Evolutionary conservation across 2,888 invertebrate species (phyloP), one percentile per base, ranked within the genome.

Genomic region (Pristionchus arcanus): DNA sequence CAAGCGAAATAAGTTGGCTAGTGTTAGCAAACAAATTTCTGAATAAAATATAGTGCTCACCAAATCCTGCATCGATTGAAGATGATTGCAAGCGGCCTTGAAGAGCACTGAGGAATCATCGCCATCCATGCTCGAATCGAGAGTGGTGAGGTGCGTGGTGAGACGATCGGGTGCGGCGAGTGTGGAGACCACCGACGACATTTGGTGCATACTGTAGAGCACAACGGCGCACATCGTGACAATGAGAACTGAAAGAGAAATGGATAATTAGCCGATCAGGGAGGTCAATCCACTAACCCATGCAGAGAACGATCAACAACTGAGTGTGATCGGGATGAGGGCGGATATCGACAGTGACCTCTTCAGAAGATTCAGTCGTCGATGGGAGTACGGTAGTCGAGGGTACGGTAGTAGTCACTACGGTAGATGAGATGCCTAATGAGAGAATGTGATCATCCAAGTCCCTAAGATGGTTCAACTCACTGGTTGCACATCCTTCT

Each of bases 291-390:
- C 31, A 74, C 74, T 25, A 9, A 74, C 74, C 74, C 74, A 74
- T 74, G 37, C 74, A 74, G 21, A 74, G 21, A 37, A 37, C 9
- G 4, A 74, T 74, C 37, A 74, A 37, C 21, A 37, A 9, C 37
- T 74, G 37, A 16, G 74, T 74, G 74, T 74, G 21, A 74, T 74
- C 74, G 19, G 63, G 68, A 71, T 34, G 68, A n/a, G 74, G 37
- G 28, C 71, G 5, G 21, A 37, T 74, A 16, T 74, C 74, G 37
- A 21, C 74, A 13, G 28, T 68, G 34, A 37, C 74, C 13, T 0
- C 31, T 63, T 21, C 63, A n/a, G 63, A 11, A 25, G 63, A n/a
- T 4, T n/a, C 16, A 31, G 68, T 2, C 15, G 68, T 25, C 15
- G 74, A 15, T 7, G 16, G 15, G 71, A 34, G 1, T 68, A 68